These are phyloP conservation scores for Turnix velox DNA, from an alignment of 2,113 vertebrate species.

Conservation along the genomic window DNA sequence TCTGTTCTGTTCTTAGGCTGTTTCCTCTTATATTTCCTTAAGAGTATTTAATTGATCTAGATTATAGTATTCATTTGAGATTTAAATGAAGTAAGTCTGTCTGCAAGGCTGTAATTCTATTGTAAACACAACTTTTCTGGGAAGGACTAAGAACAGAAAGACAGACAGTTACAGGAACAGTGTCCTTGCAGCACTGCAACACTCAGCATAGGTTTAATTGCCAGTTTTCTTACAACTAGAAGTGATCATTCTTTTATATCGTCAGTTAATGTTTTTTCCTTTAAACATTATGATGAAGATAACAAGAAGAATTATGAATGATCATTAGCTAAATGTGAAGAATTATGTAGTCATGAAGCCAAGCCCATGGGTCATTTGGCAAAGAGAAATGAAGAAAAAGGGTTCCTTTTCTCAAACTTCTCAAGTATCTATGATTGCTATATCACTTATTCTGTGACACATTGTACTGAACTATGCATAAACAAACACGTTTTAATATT, in stretches of 20 bases:
- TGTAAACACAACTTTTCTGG: neutral
- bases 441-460: neutral
- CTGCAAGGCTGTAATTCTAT: neutral
- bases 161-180: neutral
- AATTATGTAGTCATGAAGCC: neutral
- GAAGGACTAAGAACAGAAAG: neutral
- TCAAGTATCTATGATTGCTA: neutral
- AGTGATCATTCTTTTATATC: neutral
- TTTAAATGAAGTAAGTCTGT: neutral
- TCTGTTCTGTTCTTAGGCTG: neutral
- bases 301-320: slow-evolving; percentile 9
- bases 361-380: neutral
- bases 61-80: neutral
- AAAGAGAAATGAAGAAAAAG: slow-evolving; percentile 5
- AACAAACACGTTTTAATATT: neutral
- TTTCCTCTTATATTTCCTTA: neutral
- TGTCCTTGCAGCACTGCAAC: neutral
- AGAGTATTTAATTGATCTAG: neutral
- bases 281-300: neutral
- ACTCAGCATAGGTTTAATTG: neutral
- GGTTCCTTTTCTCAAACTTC: neutral
- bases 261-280: neutral
- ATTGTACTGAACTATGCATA: neutral
- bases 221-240: neutral
- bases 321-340: neutral